Conservation (phyloP, 2,888 invertebrate species). For the Tetranychus piercei region DNA sequence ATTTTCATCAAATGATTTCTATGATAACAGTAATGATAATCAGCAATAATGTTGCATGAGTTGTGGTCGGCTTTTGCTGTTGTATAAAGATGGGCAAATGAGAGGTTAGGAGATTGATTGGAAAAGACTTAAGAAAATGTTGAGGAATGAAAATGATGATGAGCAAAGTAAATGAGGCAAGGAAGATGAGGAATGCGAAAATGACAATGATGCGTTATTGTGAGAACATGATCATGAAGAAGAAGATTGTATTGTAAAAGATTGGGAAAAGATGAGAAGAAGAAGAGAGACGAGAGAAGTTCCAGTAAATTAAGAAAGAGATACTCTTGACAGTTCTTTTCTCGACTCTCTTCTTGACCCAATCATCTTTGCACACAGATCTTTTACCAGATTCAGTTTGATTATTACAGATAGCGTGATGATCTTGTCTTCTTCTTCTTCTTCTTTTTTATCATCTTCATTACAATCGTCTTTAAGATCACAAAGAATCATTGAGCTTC, state of each 20-base stretch:
- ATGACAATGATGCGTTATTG: conserved; percentile 3
- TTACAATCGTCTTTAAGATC: not conserved
- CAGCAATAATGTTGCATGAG: not conserved
- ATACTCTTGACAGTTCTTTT: not conserved
- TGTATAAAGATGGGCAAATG: not conserved
- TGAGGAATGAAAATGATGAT: not conserved
- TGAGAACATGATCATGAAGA: not conserved
- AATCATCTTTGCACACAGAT: not conserved
- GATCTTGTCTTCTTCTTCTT: not conserved
- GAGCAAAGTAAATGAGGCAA: not conserved
- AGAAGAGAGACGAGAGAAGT: not conserved
- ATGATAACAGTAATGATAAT: too few relatives aligned
- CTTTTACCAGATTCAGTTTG: not conserved
- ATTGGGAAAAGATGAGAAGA: not conserved
- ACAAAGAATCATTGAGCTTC: not conserved
- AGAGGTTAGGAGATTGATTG: conserved; percentile 5
- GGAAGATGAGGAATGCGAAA: not conserved
- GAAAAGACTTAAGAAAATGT: not conserved
- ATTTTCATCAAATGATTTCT: too few relatives aligned
- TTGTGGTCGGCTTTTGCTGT: not conserved
- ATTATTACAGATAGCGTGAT: not conserved
- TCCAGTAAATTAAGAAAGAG: conserved; percentile 8
- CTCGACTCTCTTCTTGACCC: not conserved
- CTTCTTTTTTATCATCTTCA: not conserved
- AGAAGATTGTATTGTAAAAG: not conserved